Percentiles rank a stretch among this genome's conserved stretches.
Evolutionary conservation across 2,797 vertebrate genomes (phyloP).

Genomic region (Champsocephalus gunnari): DNA sequence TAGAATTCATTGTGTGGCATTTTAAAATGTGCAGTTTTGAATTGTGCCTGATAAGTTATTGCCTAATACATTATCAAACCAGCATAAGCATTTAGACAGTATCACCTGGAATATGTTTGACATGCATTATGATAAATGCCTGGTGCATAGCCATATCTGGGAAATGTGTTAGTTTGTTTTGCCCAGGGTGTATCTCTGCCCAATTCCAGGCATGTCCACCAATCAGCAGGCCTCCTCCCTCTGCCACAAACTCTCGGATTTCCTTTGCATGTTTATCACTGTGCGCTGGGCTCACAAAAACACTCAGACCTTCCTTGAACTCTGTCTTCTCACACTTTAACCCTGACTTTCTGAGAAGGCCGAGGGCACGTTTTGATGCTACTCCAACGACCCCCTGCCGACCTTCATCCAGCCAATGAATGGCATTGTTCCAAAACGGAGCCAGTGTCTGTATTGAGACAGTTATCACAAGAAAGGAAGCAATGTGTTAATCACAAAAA

Average conservation of each 20-base stretch:
- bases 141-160: slow-evolving; percentile 57
- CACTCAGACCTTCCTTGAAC: slow-evolving; percentile 76
- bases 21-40: neutral
- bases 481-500: neutral
- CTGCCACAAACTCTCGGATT: slow-evolving; percentile 88
- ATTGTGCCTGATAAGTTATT: neutral
- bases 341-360: slow-evolving; percentile 58
- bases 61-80: neutral
- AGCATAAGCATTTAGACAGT: neutral
- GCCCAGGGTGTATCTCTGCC: slow-evolving; percentile 66
- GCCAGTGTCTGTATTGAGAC: slow-evolving; percentile 58
- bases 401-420: slow-evolving; percentile 86
- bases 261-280: slow-evolving; percentile 60
- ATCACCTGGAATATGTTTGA: neutral
- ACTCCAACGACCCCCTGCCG: slow-evolving; percentile 82
- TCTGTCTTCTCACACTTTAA: slow-evolving; percentile 63
- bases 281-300: slow-evolving; percentile 84
- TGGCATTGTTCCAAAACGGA: slow-evolving; percentile 82
- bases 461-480: neutral
- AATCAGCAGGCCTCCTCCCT: slow-evolving; percentile 88
- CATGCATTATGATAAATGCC: neutral
- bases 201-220: slow-evolving; percentile 89
- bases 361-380: neutral
- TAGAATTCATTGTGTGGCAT: neutral
- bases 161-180: slow-evolving; percentile 74